Percentiles rank a stretch among this genome's conserved stretches.
These are phyloP conservation scores for Avahi laniger DNA, from an alignment of 2,797 vertebrate genomes.

Conservation along the genomic window DNA sequence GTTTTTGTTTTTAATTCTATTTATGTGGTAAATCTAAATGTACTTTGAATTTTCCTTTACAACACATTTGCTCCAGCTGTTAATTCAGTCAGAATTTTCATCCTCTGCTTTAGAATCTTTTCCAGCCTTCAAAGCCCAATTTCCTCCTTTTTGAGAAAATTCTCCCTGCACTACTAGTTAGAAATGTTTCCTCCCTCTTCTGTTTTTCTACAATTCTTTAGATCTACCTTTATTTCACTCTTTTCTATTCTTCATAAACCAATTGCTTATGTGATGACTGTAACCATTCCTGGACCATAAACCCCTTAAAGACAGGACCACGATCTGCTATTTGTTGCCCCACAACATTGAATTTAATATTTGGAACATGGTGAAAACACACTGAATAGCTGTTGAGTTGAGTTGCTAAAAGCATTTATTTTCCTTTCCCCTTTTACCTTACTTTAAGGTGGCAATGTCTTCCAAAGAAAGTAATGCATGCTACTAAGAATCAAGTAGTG, in stretches of 20 bases:
- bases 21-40: neutral
- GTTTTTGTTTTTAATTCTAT: too few relatives aligned
- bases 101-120: neutral
- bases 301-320: neutral
- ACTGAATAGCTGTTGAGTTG: neutral
- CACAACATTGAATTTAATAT: neutral
- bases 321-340: neutral
- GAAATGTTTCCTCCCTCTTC: neutral
- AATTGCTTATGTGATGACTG: neutral
- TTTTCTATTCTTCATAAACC: neutral
- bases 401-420: neutral
- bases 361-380: neutral
- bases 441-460: neutral
- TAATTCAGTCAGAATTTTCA: neutral
- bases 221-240: neutral
- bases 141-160: neutral
- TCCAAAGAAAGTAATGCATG: neutral
- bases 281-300: neutral
- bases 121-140: neutral
- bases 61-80: neutral
- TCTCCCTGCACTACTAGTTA: neutral
- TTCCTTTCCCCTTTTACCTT: neutral
- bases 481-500: slow-evolving; percentile 9
- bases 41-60: neutral
- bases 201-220: neutral